Conservation (phyloP, 1,140 invertebrate genomes). For the Cyclargus thomasi region DNA sequence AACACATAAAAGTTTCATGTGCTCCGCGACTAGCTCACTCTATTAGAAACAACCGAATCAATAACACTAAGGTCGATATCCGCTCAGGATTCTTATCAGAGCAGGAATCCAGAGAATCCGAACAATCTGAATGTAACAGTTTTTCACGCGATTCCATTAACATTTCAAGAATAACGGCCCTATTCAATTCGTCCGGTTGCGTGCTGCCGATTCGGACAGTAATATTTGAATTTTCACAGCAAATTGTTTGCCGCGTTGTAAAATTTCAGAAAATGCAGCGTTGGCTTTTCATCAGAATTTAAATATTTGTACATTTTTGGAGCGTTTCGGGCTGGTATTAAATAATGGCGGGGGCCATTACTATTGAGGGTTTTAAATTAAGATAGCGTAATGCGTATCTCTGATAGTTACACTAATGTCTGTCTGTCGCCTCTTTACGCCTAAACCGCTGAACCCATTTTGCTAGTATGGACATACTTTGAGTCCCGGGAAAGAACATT, state of each 20-base stretch:
- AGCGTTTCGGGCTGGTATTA: neutral
- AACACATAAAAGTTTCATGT: too few species aligned
- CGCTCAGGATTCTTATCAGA: neutral
- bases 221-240: constrained; percentile 10
- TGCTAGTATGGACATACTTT: too few species aligned
- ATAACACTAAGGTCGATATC: neutral
- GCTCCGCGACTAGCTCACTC: neutral
- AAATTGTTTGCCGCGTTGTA: constrained; percentile 8
- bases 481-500: too few species aligned
- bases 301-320: neutral
- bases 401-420: too few species aligned
- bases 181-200: constrained; percentile 10
- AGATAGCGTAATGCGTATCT: too few species aligned
- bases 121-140: constrained; percentile 2
- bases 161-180: constrained; percentile 10
- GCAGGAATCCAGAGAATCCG: neutral
- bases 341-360: neutral
- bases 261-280: constrained; percentile 10
- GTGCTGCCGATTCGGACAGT: neutral
- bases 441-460: too few species aligned
- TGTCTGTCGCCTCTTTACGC: too few species aligned
- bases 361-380: too few species aligned
- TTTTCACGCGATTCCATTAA: constrained; percentile 10
- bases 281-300: neutral
- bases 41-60: neutral